Evolutionary conservation across 2,113 vertebrate genomes (phyloP), one percentile per base, ranked within the genome.

Genomic region (Tylochromis polylepis): DNA sequence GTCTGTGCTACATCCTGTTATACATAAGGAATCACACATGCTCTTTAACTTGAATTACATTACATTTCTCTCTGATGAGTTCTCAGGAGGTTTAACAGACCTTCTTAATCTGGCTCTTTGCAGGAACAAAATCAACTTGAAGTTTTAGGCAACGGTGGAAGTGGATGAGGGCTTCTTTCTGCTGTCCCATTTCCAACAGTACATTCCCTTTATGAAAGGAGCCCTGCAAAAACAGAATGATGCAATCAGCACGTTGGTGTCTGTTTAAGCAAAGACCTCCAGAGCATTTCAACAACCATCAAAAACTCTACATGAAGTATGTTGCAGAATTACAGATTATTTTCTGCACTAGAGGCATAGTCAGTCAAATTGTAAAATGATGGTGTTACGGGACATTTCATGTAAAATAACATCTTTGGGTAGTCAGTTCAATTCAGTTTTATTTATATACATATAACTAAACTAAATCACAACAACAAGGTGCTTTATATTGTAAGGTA

Each of bases 191-290:
- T 88, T 97, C 95, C 94, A 97, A 90, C 77, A 98, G 95, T 10
- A 97, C 95, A 87, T 96, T 97, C 88, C 97, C 97, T 95, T 97
- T 98, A 85, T 94, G 96, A 94, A 97, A 97, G 87, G 97, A 97
- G 65, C 93, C 96, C 97, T 98, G 93, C 16, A 87, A 22, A 92
- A 24, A 90, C 8, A 86, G 24, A 88, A 46, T 3, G 24, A 41
- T 7, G 14, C 22, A n/a, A 83, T 89, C 80, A 87, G 81, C 29
- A 55, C 53, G 72, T n/a, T 9, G 15, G 79, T 70, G 51, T 31
- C 29, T 81, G 86, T n/a, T 2, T 18, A 55, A 24, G 15, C 10
- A 49, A 41, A 55, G 2, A 56, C 14, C 11, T n/a, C 41, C 70
- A 86, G 7, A 46, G 27, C 4, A 4, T 7, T n/a, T 65, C 24